phyloP scores from a whole-genome alignment of 1,140 invertebrate species.

The Halictus rubicundus region DNA sequence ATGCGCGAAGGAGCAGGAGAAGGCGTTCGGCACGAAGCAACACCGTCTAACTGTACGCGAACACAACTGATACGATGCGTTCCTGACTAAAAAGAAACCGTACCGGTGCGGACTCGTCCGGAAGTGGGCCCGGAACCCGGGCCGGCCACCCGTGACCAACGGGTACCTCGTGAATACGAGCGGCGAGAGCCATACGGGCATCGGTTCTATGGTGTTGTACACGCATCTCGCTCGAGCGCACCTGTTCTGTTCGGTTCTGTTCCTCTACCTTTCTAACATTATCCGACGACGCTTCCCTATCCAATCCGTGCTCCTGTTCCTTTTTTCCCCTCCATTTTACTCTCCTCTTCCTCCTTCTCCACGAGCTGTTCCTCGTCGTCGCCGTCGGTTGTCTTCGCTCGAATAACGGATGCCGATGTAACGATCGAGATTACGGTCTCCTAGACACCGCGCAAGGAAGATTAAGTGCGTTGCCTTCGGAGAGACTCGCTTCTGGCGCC shows the following conservation, averaged over 20 bases:
- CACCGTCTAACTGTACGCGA: conserved; percentile 64
- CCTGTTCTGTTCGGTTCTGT: conserved; percentile 27
- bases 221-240: conserved; percentile 53
- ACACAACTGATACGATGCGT: conserved; percentile 69
- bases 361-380: background rate
- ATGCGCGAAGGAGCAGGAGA: conserved; percentile 54
- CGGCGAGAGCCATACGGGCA: conserved; percentile 56
- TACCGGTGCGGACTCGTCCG: conserved; percentile 74
- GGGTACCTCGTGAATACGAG: conserved; percentile 68
- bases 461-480: background rate
- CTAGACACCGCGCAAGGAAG: background rate
- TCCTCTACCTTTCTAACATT: conserved; percentile 50
- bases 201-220: conserved; percentile 10
- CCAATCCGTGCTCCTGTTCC: background rate
- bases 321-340: background rate
- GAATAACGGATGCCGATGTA: conserved; percentile 18
- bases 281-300: conserved; percentile 11
- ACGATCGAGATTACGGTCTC: conserved; percentile 1
- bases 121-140: conserved; percentile 78
- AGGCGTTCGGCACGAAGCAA: conserved; percentile 35
- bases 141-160: conserved; percentile 78
- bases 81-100: conserved; percentile 72
- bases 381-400: background rate
- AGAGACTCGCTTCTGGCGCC: background rate
- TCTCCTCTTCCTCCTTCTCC: background rate